Conservation (phyloP, 2,797 vertebrate genomes). For the Pseudocheirus occidentalis region DNA sequence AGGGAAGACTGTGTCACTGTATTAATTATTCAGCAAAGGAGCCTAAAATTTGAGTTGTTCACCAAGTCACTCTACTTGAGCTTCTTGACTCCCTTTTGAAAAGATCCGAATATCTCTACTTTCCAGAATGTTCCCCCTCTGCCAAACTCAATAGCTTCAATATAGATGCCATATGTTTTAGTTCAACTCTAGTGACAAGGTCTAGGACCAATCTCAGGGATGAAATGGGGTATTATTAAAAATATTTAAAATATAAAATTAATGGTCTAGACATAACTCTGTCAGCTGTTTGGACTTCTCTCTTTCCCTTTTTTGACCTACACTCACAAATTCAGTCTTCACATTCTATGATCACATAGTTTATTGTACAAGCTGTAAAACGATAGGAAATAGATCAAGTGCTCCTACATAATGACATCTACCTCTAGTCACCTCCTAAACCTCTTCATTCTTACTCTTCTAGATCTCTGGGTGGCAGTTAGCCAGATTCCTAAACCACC, state of each 20-base stretch:
- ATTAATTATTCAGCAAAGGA: background rate
- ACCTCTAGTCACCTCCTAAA: background rate
- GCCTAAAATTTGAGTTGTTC: background rate
- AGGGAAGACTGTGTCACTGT: background rate
- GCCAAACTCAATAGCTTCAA: background rate
- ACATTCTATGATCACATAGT: background rate
- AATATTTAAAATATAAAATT: background rate
- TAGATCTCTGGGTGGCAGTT: background rate
- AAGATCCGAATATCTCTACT: background rate
- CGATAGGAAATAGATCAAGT: background rate
- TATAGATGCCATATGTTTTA: background rate
- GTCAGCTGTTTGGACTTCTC: background rate
- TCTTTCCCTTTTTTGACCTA: background rate
- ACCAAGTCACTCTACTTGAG: background rate
- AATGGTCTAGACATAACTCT: background rate
- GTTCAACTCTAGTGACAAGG: background rate
- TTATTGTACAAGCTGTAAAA: background rate
- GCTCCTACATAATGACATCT: background rate
- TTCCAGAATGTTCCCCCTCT: background rate
- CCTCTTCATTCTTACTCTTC: background rate
- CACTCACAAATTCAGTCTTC: background rate
- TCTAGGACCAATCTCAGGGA: background rate
- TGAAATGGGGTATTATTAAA: background rate
- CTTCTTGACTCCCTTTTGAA: background rate
- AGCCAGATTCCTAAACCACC: background rate